Evolutionary conservation across 2,888 invertebrate genomes (phyloP), one percentile per base, ranked within the genome.

Genomic region (Temnothorax unifasciatus): DNA sequence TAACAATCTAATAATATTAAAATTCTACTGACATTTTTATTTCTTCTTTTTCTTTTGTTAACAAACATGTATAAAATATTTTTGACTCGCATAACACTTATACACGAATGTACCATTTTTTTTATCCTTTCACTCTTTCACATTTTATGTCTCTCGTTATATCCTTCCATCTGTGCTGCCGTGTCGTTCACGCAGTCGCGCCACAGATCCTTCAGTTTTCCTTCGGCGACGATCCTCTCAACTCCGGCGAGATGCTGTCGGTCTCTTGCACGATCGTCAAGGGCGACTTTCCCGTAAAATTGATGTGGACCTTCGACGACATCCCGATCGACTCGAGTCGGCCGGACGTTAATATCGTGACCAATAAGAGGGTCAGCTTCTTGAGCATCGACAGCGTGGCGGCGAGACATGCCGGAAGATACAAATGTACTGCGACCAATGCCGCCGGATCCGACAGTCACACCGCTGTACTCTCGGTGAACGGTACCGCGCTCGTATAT

Each of bases 291-390:
- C 96, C 96, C 73, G 96, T 98, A 85, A 96, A 96, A 88, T 97
- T 98, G 84, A 96, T 96, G 74, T 98, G 98, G 98, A 96, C 96
- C 92, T 97, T 97, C 94, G 97, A 98, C 94, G 95, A 96, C 90
- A 94, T 95, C 94, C 96, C 96, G 86, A 94, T 95, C 83, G 90
- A 91, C 85, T 88, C 92, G 75, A 90, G 90, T 85, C 95, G 96
- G 91, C 94, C 96, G 92, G 97, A 96, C 93, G 96, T 96, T 93
- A 95, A 96, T 92, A 96, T 96, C 95, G 96, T 97, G 88, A 96
- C 96, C 94, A 96, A 96, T 92, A 96, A 96, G 92, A 96, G 96
- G 94, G 96, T 97, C 85, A 97, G 97, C 87, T 96, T 97, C 93
- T 95, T 96, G 94, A 97, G 96, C 94, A 96, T 97, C 94, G 95